Evolutionary conservation across 2,113 vertebrate genomes (phyloP).

Genomic region (Eclectus roratus): DNA sequence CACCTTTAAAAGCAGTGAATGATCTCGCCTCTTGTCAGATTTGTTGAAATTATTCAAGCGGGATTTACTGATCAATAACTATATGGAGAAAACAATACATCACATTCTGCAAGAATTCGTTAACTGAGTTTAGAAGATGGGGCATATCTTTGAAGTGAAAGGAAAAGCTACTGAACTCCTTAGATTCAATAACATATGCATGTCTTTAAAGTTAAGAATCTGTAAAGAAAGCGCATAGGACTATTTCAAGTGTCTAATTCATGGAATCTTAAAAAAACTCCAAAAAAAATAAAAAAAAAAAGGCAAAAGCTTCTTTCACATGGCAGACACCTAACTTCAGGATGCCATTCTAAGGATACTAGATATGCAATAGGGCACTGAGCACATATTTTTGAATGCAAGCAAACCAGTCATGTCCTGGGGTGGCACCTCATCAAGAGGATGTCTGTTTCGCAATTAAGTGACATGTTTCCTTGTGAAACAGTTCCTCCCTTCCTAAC

Average conservation of each 20-base stretch:
- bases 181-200: not conserved
- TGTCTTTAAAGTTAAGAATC: not conserved
- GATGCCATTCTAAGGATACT: not conserved
- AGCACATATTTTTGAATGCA: not conserved
- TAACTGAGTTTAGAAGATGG: not conserved
- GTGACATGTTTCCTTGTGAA: not conserved
- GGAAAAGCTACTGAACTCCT: not conserved
- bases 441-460: not conserved
- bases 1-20: not conserved
- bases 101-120: not conserved
- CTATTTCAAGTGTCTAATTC: not conserved
- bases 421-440: accelerated
- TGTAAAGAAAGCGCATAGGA: not conserved
- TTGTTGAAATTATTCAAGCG: not conserved
- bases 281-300: not conserved
- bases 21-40: not conserved
- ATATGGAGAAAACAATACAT: not conserved
- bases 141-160: not conserved
- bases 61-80: not conserved
- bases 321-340: not conserved
- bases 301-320: not conserved
- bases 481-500: not conserved
- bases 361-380: not conserved
- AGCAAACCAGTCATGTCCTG: not conserved
- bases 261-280: not conserved